phyloP scores from a whole-genome alignment of 2,888 invertebrate genomes.

The Erebia epiphron region DNA sequence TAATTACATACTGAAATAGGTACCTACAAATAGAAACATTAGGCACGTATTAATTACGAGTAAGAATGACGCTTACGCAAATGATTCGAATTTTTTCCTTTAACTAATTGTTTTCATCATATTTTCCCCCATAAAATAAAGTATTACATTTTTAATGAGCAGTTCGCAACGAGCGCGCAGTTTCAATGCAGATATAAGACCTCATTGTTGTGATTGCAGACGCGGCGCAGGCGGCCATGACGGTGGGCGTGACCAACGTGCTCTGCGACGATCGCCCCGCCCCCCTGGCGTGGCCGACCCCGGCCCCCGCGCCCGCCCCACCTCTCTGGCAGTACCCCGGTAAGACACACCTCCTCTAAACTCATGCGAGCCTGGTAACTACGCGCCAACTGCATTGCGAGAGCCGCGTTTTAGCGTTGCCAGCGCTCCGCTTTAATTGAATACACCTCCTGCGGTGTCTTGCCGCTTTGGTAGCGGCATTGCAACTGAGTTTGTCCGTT shows the following conservation, averaged over 20 bases:
- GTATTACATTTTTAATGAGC: conserved; percentile 25
- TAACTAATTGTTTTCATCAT: not conserved
- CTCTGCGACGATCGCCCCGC: conserved; percentile 86
- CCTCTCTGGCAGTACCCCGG: conserved; percentile 93
- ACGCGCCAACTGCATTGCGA: conserved; percentile 82
- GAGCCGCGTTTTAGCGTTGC: conserved; percentile 64
- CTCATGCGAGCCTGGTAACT: conserved; percentile 77
- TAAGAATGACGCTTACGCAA: not conserved
- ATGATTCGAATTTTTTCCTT: not conserved
- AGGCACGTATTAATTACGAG: too few species aligned
- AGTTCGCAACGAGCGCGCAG: conserved; percentile 45
- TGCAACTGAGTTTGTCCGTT: conserved; percentile 60
- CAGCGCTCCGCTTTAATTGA: conserved; percentile 50
- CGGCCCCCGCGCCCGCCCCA: conserved; percentile 84
- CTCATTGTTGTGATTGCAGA: conserved; percentile 78
- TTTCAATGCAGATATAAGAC: conserved; percentile 46
- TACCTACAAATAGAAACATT: too few species aligned
- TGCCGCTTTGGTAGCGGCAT: conserved; percentile 75
- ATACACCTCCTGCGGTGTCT: conserved; percentile 61
- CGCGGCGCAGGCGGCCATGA: conserved; percentile 86
- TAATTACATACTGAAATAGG: too few species aligned
- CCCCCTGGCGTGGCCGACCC: conserved; percentile 82
- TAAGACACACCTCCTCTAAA: conserved; percentile 78
- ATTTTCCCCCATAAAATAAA: conserved; percentile 4
- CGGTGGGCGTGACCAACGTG: conserved; percentile 85